Conservation (phyloP, 2,797 vertebrate species). For the Schizopygopsis malacanthus region DNA sequence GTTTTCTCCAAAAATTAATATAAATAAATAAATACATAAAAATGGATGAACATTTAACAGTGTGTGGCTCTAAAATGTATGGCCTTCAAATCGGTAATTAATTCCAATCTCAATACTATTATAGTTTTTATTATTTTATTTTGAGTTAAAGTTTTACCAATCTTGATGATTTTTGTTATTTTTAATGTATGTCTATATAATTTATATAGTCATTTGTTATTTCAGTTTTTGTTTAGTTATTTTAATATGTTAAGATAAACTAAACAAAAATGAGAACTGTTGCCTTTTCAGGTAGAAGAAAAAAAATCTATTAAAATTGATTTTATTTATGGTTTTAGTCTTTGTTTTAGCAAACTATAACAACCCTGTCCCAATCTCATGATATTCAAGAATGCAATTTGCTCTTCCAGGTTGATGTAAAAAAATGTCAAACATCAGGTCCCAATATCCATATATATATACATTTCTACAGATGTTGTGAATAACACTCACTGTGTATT, state of each 20-base stretch:
- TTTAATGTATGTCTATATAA: neutral
- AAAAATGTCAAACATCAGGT: neutral
- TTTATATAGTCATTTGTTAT: neutral
- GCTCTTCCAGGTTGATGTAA: neutral
- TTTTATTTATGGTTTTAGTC: neutral
- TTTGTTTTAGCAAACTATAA: neutral
- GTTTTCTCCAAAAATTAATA: neutral
- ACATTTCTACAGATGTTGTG: constrained; percentile 18
- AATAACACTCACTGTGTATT: neutral
- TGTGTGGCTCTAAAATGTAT: too few relatives aligned
- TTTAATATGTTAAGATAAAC: neutral
- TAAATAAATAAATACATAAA: neutral
- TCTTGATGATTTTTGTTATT: neutral
- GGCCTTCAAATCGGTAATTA: too few relatives aligned
- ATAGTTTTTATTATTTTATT: neutral
- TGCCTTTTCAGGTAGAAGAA: neutral
- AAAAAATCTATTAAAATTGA: neutral
- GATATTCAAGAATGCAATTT: neutral
- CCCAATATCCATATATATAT: neutral
- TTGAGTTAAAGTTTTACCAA: neutral
- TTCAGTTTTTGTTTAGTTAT: neutral
- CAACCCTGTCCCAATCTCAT: neutral
- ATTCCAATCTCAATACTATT: neutral
- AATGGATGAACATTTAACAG: neutral
- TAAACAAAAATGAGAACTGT: neutral